Percentiles rank a stretch among this genome's conserved stretches.
phyloP scores from a whole-genome alignment of 2,888 invertebrate species.

The Drosophila pseudotalamancana region DNA sequence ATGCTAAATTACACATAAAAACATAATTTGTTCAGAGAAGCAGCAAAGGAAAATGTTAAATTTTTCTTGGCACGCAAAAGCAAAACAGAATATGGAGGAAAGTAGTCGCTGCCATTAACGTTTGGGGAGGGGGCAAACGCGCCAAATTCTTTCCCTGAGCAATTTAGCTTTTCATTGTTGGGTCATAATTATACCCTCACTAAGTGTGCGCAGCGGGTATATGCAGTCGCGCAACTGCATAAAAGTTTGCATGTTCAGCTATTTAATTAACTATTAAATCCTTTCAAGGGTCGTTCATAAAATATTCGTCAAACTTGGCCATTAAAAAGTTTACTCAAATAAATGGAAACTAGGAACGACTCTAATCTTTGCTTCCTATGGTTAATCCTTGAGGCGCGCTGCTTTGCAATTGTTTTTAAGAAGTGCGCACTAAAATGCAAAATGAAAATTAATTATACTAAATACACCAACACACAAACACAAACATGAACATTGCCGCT shows the following conservation, averaged over 20 bases:
- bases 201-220: not conserved
- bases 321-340: too few species aligned
- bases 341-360: not conserved
- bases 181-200: slow-evolving; percentile 31
- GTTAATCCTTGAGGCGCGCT: slow-evolving; percentile 22
- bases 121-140: not conserved
- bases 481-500: slow-evolving; percentile 9
- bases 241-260: too few species aligned
- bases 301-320: not conserved
- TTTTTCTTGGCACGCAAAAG: slow-evolving; percentile 61
- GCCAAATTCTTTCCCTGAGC: slow-evolving; percentile 4
- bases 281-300: not conserved
- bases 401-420: slow-evolving; percentile 47
- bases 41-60: slow-evolving; percentile 16
- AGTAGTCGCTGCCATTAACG: slow-evolving; percentile 3
- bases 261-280: too few species aligned
- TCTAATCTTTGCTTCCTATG: too few species aligned
- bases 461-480: slow-evolving; percentile 24
- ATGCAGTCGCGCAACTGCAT: not conserved
- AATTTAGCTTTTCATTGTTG: slow-evolving; percentile 63
- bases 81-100: slow-evolving; percentile 16
- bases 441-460: slow-evolving; percentile 65
- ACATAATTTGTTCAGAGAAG: slow-evolving; percentile 43
- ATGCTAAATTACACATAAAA: slow-evolving; percentile 62
- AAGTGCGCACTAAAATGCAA: slow-evolving; percentile 53